These are phyloP conservation scores for Drosophila tsacasi DNA, from an alignment of 1,140 invertebrate genomes.

Conservation along the genomic window DNA sequence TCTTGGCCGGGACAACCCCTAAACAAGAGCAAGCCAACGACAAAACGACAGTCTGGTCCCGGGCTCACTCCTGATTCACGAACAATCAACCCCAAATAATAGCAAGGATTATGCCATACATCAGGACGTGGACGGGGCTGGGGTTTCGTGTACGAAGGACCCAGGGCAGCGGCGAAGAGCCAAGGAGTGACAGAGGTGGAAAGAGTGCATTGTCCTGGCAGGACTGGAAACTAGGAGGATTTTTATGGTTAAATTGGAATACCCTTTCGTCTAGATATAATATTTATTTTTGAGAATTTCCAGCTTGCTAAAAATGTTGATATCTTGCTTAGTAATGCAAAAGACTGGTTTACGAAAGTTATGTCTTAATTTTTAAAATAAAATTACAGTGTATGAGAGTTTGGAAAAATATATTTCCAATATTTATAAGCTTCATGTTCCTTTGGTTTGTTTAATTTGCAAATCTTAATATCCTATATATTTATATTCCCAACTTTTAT, in stretches of 20 bases:
- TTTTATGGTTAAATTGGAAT: not conserved
- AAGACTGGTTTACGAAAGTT: too few species aligned
- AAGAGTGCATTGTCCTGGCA: conserved; percentile 73
- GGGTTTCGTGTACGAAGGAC: conserved; percentile 28
- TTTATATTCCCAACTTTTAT: not conserved
- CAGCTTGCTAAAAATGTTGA: too few species aligned
- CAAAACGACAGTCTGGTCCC: conserved; percentile 36
- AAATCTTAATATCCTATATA: not conserved
- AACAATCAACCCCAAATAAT: conserved; percentile 81
- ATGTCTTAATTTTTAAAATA: too few species aligned
- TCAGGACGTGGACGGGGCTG: conserved; percentile 24
- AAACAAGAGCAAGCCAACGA: conserved; percentile 29
- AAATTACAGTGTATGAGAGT: not conserved
- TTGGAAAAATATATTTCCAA: not conserved
- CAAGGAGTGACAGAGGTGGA: conserved; percentile 24
- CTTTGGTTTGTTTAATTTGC: not conserved
- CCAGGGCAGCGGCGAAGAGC: too few species aligned
- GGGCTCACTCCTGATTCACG: conserved; percentile 58
- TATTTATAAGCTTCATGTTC: not conserved
- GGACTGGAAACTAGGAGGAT: not conserved
- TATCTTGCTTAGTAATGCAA: not conserved
- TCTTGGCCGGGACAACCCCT: conserved; percentile 72
- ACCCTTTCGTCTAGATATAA: conserved; percentile 3
- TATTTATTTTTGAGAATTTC: not conserved
- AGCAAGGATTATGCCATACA: conserved; percentile 73